A percentile compares a stretch with the other conserved stretches of the same genome.
These are phyloP conservation scores for Sthenelais limicola DNA, from an alignment of 2,888 invertebrate genomes.

Conservation along the genomic window DNA sequence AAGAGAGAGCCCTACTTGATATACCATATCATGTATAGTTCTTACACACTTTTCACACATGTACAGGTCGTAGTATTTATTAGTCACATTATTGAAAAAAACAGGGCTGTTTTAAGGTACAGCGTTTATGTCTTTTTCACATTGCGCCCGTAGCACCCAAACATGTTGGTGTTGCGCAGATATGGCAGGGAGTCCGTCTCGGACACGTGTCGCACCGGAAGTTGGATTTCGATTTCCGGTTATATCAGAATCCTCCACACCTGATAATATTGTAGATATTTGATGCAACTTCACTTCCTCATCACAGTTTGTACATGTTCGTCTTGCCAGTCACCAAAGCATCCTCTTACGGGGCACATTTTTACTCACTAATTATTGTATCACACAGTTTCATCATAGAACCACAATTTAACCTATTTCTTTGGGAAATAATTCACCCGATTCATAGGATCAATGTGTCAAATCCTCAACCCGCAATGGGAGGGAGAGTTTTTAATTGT, in stretches of 20 bases:
- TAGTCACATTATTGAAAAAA: too few relatives aligned
- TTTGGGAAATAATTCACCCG: too few relatives aligned
- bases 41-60: conserved; percentile 37
- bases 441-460: too few relatives aligned
- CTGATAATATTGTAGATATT: conserved; percentile 28
- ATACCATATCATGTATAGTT: conserved; percentile 40
- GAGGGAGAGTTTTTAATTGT: too few relatives aligned
- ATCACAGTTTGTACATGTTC: conserved; percentile 35
- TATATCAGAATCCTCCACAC: conserved; percentile 21
- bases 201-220: conserved; percentile 32
- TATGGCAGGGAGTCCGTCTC: conserved; percentile 28
- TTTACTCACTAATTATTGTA: too few relatives aligned
- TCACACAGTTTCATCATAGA: too few relatives aligned
- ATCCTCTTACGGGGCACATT: too few relatives aligned
- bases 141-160: conserved; percentile 2
- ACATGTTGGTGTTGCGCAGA: conserved; percentile 13
- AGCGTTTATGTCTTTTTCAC: conserved; percentile 38
- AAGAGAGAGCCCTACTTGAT: conserved; percentile 22
- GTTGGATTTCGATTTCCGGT: conserved; percentile 22
- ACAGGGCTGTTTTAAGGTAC: conserved; percentile 22
- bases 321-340: conserved; percentile 38
- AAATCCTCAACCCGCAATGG: too few relatives aligned
- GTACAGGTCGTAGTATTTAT: conserved; percentile 35
- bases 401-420: too few relatives aligned
- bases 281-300: conserved; percentile 16